Percentiles rank a stretch among this genome's conserved stretches.
Evolutionary conservation across 2,113 vertebrate species (phyloP).

Genomic region (Clupea harengus): DNA sequence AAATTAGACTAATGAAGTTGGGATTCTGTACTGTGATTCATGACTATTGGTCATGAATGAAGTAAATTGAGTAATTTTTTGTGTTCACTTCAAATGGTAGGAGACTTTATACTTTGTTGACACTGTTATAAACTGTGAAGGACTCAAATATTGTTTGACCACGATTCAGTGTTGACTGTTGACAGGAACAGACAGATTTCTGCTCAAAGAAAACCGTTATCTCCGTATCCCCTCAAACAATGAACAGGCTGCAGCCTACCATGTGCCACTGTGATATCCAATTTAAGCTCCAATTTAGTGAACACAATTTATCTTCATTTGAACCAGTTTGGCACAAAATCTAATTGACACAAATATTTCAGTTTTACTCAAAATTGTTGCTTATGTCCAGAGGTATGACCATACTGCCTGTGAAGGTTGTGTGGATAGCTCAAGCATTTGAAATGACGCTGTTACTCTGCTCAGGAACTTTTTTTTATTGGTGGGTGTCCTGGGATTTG

Average conservation of each 20-base stretch:
- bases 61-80: too few relatives aligned
- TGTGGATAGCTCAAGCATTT: background rate
- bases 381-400: background rate
- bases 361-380: background rate
- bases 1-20: background rate
- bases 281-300: background rate
- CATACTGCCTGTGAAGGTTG: background rate
- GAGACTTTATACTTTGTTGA: background rate
- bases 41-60: background rate
- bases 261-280: constrained; percentile 6
- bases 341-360: constrained; percentile 5
- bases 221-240: background rate
- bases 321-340: background rate
- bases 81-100: background rate
- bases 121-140: background rate
- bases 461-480: background rate
- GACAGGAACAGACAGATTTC: background rate
- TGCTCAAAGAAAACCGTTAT: background rate
- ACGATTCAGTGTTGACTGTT: background rate
- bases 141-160: background rate
- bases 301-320: background rate
- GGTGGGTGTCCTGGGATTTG: background rate
- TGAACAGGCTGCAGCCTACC: background rate
- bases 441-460: background rate
- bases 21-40: background rate